Evolutionary conservation across 2,797 vertebrate species (phyloP).

Genomic region (Periparus ater): DNA sequence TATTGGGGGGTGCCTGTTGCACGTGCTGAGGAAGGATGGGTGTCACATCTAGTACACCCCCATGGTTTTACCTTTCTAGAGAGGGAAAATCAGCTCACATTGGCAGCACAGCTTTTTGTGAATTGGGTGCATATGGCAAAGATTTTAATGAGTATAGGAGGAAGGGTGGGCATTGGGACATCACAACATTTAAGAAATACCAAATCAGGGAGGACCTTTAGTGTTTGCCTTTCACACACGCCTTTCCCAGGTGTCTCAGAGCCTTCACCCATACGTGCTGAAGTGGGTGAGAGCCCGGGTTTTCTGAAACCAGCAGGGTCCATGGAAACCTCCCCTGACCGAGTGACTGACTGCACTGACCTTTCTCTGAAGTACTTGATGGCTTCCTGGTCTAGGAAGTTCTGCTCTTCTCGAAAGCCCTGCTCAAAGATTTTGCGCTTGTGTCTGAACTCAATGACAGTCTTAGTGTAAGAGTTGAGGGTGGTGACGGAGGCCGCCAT

Average conservation of each 20-base stretch:
- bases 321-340: conserved; percentile 75
- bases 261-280: conserved; percentile 76
- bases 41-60: not conserved
- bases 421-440: conserved; percentile 94
- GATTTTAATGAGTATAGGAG: not conserved
- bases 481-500: conserved; percentile 97
- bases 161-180: not conserved
- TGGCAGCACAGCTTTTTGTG: not conserved
- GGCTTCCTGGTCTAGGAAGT: conserved; percentile 89
- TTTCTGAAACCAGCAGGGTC: conserved; percentile 71
- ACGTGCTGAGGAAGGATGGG: not conserved
- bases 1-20: not conserved
- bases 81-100: not conserved
- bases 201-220: not conserved
- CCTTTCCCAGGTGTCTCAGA: conserved; percentile 79
- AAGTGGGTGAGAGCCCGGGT: conserved; percentile 57
- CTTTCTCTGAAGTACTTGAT: conserved; percentile 92
- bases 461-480: conserved; percentile 98
- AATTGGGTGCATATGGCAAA: not conserved
- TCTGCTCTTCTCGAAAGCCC: conserved; percentile 90
- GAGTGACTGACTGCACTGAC: conserved; percentile 82
- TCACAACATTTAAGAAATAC: not conserved
- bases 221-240: not conserved
- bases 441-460: conserved; percentile 94
- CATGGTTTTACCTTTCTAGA: not conserved